Evolutionary conservation across 2,888 invertebrate genomes (phyloP), one percentile per base, ranked within the genome.

Genomic region (Euplagia quadripunctaria): DNA sequence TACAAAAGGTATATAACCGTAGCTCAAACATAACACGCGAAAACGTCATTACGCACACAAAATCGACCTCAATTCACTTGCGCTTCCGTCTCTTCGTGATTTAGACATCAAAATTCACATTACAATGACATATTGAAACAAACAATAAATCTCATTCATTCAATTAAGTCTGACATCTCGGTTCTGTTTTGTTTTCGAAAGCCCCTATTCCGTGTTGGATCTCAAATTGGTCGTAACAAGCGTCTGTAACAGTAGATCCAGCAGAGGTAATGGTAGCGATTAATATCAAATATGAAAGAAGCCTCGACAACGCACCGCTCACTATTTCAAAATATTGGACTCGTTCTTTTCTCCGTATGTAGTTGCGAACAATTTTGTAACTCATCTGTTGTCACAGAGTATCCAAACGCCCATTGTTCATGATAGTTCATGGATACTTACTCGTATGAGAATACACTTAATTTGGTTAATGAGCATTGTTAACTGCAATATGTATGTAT

Each of bases 301-400:
- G 51, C 76, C 75, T 81, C 81, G 81, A 87, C 86, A 86, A 85
- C 85, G 80, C 78, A 77, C 75, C 77, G 82, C 78, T 89, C 87
- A 88, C 89, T 88, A 87, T 89, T 89, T 75, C 89, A 86, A 87
- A 88, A 88, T 81, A 77, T 73, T 81, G 77, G 71, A 79, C 72
- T 69, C 74, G 79, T 79, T 83, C 77, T 82, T 83, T 83, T 79
- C 80, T 73, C 77, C 73, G 66, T 78, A 79, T 78, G 74, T 72
- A 72, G 64, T 75, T 73, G 76, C 72, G 52, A 73, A 72, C 72
- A 66, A 67, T 83, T 77, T 83, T 77, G 77, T 65, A 77, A 77
- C 41, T 41, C 71, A 68, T 67, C 72, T 72, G 63, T 68, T 76
- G 68, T 77, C 75, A 79, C 63, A 68, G 55, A 71, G 65, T 51